Percentiles rank a stretch among this genome's conserved stretches.
Conservation (phyloP, 2,888 invertebrate genomes). For the Leptothorax acervorum region DNA sequence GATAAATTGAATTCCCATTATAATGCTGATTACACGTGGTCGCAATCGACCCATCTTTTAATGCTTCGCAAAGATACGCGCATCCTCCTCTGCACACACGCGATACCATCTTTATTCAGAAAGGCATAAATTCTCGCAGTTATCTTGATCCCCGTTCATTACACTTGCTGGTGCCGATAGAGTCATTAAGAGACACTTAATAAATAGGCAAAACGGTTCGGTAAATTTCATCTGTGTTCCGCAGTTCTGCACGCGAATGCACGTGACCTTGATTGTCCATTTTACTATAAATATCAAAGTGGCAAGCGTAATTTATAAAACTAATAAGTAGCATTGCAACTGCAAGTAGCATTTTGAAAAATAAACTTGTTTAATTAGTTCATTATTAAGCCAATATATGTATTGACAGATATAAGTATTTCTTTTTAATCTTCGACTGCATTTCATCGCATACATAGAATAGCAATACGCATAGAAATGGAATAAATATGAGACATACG, state of each 20-base stretch:
- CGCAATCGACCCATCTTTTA: constrained; percentile 47
- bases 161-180: constrained; percentile 73
- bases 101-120: constrained; percentile 67
- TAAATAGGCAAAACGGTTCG: constrained; percentile 72
- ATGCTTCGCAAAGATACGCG: constrained; percentile 38
- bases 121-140: constrained; percentile 72
- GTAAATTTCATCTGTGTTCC: constrained; percentile 63
- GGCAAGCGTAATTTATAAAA: neutral
- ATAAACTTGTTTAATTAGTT: neutral
- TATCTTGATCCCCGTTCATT: constrained; percentile 76
- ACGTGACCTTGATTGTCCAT: neutral
- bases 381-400: neutral
- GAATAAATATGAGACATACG: neutral
- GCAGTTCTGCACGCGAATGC: neutral
- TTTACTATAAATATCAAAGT: constrained; percentile 3
- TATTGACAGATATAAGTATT: neutral
- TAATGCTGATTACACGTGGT: constrained; percentile 64
- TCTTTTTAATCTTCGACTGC: neutral
- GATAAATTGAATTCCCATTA: constrained; percentile 72
- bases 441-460: neutral
- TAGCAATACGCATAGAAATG: neutral
- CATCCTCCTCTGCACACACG: constrained; percentile 32
- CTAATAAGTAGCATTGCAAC: neutral
- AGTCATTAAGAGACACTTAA: constrained; percentile 78
- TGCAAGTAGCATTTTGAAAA: neutral